These are phyloP conservation scores for Accipiter cooperii DNA, from an alignment of 2,113 vertebrate genomes.

Conservation along the genomic window DNA sequence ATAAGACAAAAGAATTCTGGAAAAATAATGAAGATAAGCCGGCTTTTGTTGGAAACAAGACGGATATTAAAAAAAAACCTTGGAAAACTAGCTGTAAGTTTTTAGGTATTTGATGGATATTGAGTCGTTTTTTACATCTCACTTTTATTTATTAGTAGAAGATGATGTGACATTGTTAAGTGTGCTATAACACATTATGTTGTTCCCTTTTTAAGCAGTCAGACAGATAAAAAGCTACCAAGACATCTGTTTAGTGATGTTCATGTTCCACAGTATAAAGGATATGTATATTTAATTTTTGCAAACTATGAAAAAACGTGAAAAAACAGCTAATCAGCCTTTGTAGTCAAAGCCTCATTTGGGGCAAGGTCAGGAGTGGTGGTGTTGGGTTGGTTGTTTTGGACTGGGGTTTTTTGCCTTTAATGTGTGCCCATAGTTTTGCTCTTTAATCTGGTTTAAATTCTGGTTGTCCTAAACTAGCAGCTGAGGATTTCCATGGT, in stretches of 20 bases:
- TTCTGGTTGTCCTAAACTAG: not conserved
- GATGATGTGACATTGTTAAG: not conserved
- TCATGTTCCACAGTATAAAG: not conserved
- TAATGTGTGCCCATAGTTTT: not conserved
- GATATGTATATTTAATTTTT: not conserved
- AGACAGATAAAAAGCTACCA: not conserved
- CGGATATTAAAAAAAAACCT: not conserved
- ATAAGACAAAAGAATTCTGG: not conserved
- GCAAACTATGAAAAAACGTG: not conserved
- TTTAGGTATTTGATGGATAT: no score
- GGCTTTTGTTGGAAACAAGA: not conserved
- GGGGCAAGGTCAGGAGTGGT: fast-evolving
- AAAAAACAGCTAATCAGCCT: not conserved
- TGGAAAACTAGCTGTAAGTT: no score
- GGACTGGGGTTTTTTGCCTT: not conserved
- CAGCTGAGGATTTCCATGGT: not conserved
- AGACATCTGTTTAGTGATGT: not conserved
- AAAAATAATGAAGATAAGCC: not conserved
- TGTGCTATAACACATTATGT: not conserved
- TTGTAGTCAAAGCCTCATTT: not conserved
- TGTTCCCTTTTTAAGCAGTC: not conserved
- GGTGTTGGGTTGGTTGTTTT: not conserved
- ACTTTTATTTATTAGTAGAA: not conserved
- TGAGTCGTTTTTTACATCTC: no score
- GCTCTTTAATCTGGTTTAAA: not conserved